These are phyloP conservation scores for Heliconius eleuchia DNA, from an alignment of 1,140 invertebrate genomes.

Conservation along the genomic window DNA sequence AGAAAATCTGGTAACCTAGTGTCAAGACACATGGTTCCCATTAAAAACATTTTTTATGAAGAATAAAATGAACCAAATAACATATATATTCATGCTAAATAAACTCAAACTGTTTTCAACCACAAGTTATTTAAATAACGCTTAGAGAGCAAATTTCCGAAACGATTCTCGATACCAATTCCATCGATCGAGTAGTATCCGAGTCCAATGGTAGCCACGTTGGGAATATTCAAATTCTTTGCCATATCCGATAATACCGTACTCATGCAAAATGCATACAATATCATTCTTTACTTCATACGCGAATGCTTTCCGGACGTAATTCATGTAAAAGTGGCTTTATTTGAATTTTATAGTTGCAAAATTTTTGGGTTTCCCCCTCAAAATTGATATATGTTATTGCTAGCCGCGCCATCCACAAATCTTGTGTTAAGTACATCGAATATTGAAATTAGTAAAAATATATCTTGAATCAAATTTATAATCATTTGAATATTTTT, in stretches of 20 bases:
- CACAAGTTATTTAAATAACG: background rate
- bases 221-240: conserved; percentile 72
- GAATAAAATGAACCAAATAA: too few species aligned
- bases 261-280: conserved; percentile 78
- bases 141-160: background rate
- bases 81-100: background rate
- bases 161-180: conserved; percentile 1
- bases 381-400: conserved; percentile 10
- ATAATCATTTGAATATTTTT: too few species aligned
- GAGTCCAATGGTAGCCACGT: conserved; percentile 39
- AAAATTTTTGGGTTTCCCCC: conserved; percentile 56
- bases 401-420: background rate
- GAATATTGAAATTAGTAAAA: background rate
- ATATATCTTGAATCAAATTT: background rate
- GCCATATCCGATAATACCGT: conserved; percentile 71
- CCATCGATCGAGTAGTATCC: conserved; percentile 32
- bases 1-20: too few species aligned
- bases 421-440: background rate
- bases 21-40: too few species aligned
- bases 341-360: conserved; percentile 69
- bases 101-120: background rate
- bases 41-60: too few species aligned
- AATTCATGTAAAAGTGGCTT: conserved; percentile 75
- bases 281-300: conserved; percentile 76
- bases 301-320: conserved; percentile 65